Conservation (phyloP, 2,113 vertebrate genomes). For the Naja naja region DNA sequence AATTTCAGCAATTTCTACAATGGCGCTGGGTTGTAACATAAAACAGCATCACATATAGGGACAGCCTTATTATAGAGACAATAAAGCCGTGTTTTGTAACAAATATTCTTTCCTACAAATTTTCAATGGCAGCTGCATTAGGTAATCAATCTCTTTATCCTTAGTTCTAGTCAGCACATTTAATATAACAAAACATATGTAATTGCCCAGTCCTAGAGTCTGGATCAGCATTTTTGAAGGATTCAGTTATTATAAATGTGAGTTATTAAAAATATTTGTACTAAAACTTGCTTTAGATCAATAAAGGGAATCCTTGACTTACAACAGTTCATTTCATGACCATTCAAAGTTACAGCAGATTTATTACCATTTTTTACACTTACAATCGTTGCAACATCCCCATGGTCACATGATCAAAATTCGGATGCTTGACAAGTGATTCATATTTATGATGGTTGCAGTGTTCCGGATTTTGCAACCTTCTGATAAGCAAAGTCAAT, state of each 20-base stretch:
- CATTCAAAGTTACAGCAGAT: neutral
- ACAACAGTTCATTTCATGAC: neutral
- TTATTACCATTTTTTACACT: neutral
- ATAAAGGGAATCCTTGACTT: neutral
- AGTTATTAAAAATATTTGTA: neutral
- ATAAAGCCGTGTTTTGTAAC: neutral
- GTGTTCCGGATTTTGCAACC: neutral
- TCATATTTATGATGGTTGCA: neutral
- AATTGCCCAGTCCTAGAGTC: neutral
- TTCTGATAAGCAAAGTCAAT: neutral
- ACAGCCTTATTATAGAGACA: neutral
- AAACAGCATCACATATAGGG: neutral
- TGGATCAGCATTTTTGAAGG: neutral
- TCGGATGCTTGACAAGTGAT: neutral
- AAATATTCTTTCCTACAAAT: neutral
- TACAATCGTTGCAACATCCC: neutral
- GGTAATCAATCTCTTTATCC: neutral
- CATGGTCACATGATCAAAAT: neutral
- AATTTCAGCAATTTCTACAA: neutral
- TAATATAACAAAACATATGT: neutral
- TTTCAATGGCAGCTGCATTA: neutral
- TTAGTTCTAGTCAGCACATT: neutral
- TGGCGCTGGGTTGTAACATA: neutral
- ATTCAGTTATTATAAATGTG: neutral
- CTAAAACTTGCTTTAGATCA: neutral